These are phyloP conservation scores for Pipra filicauda DNA, from an alignment of 2,113 vertebrate species.

Conservation along the genomic window DNA sequence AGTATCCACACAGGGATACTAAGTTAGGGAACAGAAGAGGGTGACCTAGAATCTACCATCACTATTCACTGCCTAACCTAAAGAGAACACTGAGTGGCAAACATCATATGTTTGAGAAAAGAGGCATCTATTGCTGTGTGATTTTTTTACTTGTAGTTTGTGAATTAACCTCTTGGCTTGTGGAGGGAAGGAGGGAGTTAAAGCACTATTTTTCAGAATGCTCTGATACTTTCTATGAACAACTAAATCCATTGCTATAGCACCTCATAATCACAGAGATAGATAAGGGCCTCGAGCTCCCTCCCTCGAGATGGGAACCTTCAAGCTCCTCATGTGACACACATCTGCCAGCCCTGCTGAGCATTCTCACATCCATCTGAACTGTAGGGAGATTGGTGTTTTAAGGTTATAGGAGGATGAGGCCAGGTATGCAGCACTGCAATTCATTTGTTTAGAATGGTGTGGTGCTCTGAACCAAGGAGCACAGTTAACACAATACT, in stretches of 20 bases:
- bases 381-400: not conserved
- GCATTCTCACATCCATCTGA: not conserved
- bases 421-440: not conserved
- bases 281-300: not conserved
- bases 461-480: not conserved
- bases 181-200: not conserved
- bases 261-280: not conserved
- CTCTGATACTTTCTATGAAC: not conserved
- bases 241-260: not conserved
- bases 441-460: not conserved
- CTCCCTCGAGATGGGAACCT: not conserved
- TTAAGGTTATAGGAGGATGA: not conserved
- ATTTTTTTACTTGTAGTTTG: not conserved
- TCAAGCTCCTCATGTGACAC: not conserved
- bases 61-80: not conserved
- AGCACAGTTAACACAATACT: not conserved
- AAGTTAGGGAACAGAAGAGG: not conserved
- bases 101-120: not conserved
- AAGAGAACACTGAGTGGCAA: not conserved
- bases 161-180: not conserved
- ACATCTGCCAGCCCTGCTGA: not conserved
- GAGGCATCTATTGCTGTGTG: not conserved
- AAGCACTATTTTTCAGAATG: not conserved
- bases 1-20: not conserved
- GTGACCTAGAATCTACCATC: not conserved